Evolutionary conservation across 2,113 vertebrate species (phyloP), one percentile per base, ranked within the genome.

Genomic region (Tachycineta bicolor): DNA sequence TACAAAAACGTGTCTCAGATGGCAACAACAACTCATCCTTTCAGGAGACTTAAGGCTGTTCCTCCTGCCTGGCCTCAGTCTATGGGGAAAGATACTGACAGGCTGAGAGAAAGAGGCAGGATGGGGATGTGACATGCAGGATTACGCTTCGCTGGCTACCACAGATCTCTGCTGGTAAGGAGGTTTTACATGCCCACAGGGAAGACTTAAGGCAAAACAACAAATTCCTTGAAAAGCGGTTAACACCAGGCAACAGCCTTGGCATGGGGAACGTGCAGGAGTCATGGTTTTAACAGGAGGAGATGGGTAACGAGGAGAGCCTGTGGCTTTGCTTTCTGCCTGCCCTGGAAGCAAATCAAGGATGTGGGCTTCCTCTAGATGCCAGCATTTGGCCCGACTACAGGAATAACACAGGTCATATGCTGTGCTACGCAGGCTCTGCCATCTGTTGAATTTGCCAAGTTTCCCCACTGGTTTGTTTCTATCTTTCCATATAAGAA

Each of bases 191-290:
- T 41, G 62, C 83, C 92, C 88, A 75, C 73, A 39, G 83, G 68
- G 79, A 74, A 95, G 90, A 64, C 52, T 86, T 71, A 60, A 60
- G 83, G 88, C 76, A 87, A 96, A 94, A 85, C 79, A 95, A 92
- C 17, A 24, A 87, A 96, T 90, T 90, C 62, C 76, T 63, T 90
- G 79, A 91, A 90, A 89, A 85, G 79, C 1, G 1, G 46, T 93
- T 94, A 90, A 85, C 60, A 75, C 60, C 85, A 90, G 87, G 94
- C 82, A 83, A 41, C 21, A 83, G 67, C 63, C 75, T 78, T 90
- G 93, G 83, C 86, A 71, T 56, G 59, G 69, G 52, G 68, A 96
- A 80, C 1, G 9, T 44, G 75, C 71, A 75, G 73, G 76, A 90
- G 79, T 65, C 85, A 67, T 10, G 85, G n/a, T 43, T 76, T 81